These are phyloP conservation scores for Lichenostomus cassidix DNA, from an alignment of 2,113 vertebrate species.

Conservation along the genomic window DNA sequence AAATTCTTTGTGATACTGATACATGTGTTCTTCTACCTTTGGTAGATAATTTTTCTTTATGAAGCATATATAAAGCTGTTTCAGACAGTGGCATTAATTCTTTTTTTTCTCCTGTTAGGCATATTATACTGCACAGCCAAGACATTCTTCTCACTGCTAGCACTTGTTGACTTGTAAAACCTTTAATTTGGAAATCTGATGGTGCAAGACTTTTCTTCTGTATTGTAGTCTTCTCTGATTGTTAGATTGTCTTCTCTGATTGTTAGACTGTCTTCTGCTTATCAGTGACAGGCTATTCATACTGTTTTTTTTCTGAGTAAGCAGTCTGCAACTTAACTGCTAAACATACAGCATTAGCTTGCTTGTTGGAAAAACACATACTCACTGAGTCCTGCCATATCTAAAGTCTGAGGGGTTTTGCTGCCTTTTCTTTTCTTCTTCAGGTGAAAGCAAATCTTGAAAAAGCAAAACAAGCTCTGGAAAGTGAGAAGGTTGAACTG, in stretches of 20 bases:
- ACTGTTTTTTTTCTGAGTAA: background rate
- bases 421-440: background rate
- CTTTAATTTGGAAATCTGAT: background rate
- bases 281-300: background rate
- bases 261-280: background rate
- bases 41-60: background rate
- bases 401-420: background rate
- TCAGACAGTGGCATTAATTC: background rate
- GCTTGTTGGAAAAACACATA: background rate
- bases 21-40: background rate
- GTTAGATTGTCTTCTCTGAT: no score
- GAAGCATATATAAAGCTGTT: background rate
- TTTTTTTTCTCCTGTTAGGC: background rate
- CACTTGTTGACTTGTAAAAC: background rate
- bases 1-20: background rate
- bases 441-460: conserved; percentile 95
- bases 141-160: background rate
- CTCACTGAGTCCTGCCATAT: background rate
- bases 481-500: conserved; percentile 90
- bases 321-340: background rate
- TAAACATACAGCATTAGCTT: background rate
- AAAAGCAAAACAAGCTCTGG: conserved; percentile 93
- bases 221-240: background rate
- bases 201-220: background rate
- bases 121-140: background rate